Evolutionary conservation across 2,113 vertebrate species (phyloP).

Genomic region (Esox niger): DNA sequence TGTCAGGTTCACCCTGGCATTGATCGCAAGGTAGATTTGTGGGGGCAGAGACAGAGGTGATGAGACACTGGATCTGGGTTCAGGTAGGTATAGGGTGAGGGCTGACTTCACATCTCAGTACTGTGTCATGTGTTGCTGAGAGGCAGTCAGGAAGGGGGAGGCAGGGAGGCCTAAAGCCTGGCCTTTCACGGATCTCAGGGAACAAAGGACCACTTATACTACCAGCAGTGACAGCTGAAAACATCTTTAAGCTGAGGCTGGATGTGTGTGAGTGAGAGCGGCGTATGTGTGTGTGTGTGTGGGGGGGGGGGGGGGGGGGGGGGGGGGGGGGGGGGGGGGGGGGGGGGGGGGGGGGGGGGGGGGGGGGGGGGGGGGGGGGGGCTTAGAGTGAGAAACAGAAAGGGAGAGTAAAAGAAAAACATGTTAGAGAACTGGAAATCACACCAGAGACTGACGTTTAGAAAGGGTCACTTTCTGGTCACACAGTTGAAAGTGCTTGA

Average conservation of each 20-base stretch:
- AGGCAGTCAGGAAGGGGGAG: conserved; percentile 18
- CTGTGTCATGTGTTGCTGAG: conserved; percentile 5
- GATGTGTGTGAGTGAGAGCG: conserved; percentile 31
- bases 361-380: conserved; percentile 1
- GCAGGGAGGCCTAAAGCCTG: conserved; percentile 33
- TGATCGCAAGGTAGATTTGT: neutral
- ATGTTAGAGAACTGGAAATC: neutral
- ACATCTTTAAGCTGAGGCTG: conserved; percentile 63
- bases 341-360: conserved; percentile 1
- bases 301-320: conserved; percentile 1
- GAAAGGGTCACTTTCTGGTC: neutral
- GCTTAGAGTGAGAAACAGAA: too few relatives aligned
- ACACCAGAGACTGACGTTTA: neutral
- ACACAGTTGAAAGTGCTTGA: neutral
- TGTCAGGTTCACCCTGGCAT: conserved; percentile 43
- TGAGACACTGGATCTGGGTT: conserved; percentile 26
- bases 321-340: conserved; percentile 1
- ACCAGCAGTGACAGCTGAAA: conserved; percentile 73
- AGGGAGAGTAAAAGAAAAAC: neutral
- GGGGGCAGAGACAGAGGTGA: conserved; percentile 4
- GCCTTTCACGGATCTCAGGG: conserved; percentile 45
- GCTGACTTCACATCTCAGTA: conserved; percentile 29
- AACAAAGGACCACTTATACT: conserved; percentile 74
- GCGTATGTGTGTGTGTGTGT: conserved; percentile 16
- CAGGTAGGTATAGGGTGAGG: conserved; percentile 33